Evolutionary conservation across 2,888 invertebrate species (phyloP).

Genomic region (Trachelus troglodyta): DNA sequence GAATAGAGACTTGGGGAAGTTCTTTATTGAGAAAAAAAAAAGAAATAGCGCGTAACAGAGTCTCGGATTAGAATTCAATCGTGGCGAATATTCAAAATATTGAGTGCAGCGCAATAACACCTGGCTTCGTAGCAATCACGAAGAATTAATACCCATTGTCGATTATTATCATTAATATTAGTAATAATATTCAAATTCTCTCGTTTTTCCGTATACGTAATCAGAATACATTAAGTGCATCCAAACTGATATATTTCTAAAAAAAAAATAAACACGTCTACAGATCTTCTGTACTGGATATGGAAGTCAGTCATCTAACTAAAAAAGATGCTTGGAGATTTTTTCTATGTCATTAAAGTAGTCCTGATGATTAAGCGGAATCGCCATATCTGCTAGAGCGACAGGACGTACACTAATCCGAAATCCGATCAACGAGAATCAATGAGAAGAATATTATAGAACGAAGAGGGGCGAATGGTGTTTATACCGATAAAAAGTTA

Average conservation of each 20-base stretch:
- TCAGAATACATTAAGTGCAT: neutral
- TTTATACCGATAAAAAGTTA: neutral
- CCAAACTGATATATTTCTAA: neutral
- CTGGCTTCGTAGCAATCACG: conserved; percentile 19
- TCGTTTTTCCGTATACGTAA: neutral
- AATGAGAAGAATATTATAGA: neutral
- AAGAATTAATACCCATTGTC: conserved; percentile 21
- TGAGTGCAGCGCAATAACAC: conserved; percentile 19
- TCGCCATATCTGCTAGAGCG: neutral
- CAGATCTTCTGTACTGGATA: neutral
- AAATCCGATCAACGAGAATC: neutral
- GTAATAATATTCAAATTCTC: conserved; percentile 8
- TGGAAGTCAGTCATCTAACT: neutral
- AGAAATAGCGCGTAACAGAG: conserved; percentile 1
- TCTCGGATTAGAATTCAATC: conserved; percentile 18
- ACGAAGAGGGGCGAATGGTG: neutral
- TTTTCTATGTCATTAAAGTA: neutral
- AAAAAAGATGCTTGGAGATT: neutral
- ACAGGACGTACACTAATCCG: neutral
- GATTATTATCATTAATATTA: neutral
- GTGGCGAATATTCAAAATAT: conserved; percentile 21
- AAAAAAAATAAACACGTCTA: neutral
- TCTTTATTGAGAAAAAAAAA: conserved; percentile 13
- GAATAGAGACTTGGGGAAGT: neutral
- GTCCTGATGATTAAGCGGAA: neutral